phyloP scores from a whole-genome alignment of 2,888 invertebrate genomes.

The Dorcus parallelipipedus region DNA sequence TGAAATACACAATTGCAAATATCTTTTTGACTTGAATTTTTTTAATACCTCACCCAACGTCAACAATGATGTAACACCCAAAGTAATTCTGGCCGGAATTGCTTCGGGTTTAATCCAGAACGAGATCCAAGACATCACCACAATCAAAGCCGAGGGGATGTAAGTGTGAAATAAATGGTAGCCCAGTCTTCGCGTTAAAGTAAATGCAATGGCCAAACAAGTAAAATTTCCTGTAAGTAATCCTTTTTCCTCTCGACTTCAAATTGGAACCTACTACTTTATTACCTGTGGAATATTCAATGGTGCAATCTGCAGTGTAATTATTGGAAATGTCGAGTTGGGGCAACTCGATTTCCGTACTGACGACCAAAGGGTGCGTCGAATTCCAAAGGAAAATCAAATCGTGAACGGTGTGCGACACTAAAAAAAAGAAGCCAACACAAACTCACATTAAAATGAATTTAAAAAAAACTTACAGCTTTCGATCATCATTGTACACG shows the following conservation, averaged over 20 bases:
- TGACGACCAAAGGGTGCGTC: constrained; percentile 82
- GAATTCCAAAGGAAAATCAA: constrained; percentile 87
- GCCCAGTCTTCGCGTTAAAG: constrained; percentile 75
- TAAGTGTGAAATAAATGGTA: constrained; percentile 91
- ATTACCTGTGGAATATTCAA: constrained; percentile 77
- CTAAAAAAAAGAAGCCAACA: constrained; percentile 49
- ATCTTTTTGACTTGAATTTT: too few relatives aligned
- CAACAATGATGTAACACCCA: constrained; percentile 82
- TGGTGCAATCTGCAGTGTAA: constrained; percentile 85
- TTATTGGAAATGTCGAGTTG: constrained; percentile 85
- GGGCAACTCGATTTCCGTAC: constrained; percentile 83
- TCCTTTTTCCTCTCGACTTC: background rate
- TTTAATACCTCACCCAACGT: constrained; percentile 63
- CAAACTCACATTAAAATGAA: background rate
- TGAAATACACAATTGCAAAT: constrained; percentile 38
- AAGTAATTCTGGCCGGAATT: constrained; percentile 83
- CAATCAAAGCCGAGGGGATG: constrained; percentile 86
- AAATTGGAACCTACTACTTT: background rate
- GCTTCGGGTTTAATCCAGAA: constrained; percentile 95
- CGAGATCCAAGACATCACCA: constrained; percentile 94
- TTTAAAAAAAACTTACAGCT: constrained; percentile 67
- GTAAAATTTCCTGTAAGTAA: constrained; percentile 77
- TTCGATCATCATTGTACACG: constrained; percentile 92
- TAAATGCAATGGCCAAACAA: constrained; percentile 85
- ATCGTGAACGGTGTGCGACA: constrained; percentile 86